Conservation (phyloP, 2,888 invertebrate genomes). For the Acanthosepion esculentum region DNA sequence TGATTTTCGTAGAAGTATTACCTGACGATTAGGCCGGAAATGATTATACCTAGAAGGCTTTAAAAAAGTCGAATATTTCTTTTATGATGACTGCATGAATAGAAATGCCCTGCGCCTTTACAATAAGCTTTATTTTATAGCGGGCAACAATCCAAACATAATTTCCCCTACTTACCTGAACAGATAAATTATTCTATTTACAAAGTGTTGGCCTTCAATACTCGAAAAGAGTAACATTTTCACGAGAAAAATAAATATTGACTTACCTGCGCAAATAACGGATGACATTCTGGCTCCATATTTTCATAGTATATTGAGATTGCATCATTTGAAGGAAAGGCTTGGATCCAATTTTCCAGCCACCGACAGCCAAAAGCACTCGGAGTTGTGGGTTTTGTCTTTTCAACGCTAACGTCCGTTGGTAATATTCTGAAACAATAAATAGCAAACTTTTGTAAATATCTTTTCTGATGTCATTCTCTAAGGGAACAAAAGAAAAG, state of each 20-base stretch:
- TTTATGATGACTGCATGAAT: no score
- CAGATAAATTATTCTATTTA: not conserved
- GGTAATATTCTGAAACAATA: slow-evolving; percentile 46
- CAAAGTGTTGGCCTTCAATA: not conserved
- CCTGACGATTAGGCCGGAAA: no score
- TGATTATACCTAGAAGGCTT: no score
- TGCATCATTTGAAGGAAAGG: slow-evolving; percentile 48
- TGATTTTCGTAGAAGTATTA: no score
- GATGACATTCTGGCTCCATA: slow-evolving; percentile 45
- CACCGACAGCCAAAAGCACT: slow-evolving; percentile 47
- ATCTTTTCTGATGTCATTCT: not conserved
- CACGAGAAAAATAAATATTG: not conserved
- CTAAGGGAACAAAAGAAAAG: no score
- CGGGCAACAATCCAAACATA: not conserved
- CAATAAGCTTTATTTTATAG: no score
- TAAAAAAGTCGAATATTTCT: no score
- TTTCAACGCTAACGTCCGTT: slow-evolving; percentile 45
- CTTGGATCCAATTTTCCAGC: slow-evolving; percentile 48
- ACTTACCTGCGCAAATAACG: slow-evolving; percentile 46
- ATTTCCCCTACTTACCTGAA: not conserved
- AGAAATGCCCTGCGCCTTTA: no score
- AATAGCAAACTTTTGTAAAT: not conserved
- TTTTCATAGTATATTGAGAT: slow-evolving; percentile 34
- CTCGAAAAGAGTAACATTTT: not conserved
- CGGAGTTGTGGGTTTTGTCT: slow-evolving; percentile 47